Percentiles rank a stretch among this genome's conserved stretches.
These are phyloP conservation scores for Myotis vivesi DNA, from an alignment of 2,797 vertebrate species.

Conservation along the genomic window DNA sequence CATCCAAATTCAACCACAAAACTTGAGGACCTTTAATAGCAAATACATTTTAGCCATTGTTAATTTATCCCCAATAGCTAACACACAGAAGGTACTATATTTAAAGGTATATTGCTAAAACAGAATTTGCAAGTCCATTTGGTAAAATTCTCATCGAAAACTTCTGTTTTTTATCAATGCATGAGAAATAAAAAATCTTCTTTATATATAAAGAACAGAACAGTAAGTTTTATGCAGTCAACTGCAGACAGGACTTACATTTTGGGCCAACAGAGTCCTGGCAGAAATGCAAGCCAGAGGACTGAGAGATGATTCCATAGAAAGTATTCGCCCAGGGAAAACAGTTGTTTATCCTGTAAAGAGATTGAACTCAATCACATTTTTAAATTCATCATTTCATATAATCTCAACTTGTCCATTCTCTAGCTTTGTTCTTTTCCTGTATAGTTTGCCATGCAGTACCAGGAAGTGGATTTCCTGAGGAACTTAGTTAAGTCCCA, in stretches of 20 bases:
- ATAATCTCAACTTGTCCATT: not conserved
- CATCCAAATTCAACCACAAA: constrained; percentile 12
- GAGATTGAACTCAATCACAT: not conserved
- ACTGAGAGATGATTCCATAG: not conserved
- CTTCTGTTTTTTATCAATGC: not conserved
- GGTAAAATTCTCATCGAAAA: not conserved
- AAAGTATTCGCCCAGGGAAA: not conserved
- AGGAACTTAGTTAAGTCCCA: not conserved
- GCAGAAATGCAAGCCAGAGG: not conserved
- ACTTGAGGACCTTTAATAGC: constrained; percentile 18
- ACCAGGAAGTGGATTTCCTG: constrained; percentile 42
- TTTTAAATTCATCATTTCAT: constrained; percentile 25
- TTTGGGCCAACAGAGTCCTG: not conserved
- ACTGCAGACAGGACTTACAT: not conserved
- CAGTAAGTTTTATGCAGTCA: not conserved
- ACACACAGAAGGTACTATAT: not conserved
- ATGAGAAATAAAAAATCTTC: not conserved
- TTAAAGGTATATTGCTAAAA: constrained; percentile 8
- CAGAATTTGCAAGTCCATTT: constrained; percentile 18
- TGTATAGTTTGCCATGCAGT: not conserved
- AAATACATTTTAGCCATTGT: not conserved
- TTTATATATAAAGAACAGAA: not conserved
- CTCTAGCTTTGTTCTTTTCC: constrained; percentile 27
- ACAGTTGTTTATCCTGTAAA: not conserved
- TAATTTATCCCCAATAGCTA: not conserved